Evolutionary conservation across 2,797 vertebrate species (phyloP), one percentile per base, ranked within the genome.

Genomic region (Sebastes oblongus): DNA sequence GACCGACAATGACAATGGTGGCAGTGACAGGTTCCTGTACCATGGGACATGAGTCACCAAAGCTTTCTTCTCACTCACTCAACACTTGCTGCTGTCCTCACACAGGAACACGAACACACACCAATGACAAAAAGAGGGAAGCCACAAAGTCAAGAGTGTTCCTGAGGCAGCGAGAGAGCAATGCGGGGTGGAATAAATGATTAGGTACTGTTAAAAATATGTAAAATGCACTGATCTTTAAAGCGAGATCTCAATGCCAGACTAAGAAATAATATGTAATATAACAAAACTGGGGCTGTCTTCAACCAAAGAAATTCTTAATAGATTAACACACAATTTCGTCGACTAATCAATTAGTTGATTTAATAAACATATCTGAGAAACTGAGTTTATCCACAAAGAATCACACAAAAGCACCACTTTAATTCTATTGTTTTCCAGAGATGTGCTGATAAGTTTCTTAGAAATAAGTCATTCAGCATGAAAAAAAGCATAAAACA

Each of bases 31-130:
- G 73, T 77, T 83, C 55, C 56, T 70, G 80, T 76, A 70, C 88
- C 89, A 65, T 88, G 89, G 91, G 89, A 92, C 69, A 78, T 87
- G 87, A 91, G 74, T 90, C 92, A 91, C 81, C 77, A 67, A 72
- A 12, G 71, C 62, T 87, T 81, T 78, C 78, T 34, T 74, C 82
- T 90, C 77, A 64, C 46, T 88, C 80, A 81, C 72, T 91, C 91
- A 86, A 60, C 88, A 84, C 90, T 77, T 83, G 67, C 46, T 76
- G 56, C 62, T 82, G 20, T 62, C 52, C 71, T 18, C 59, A 50
- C 39, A 66, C 66, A 67, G 32, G 12, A 39, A n/a, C 69, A 29
- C 60, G 55, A 24, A 61, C 34, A 65, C 18, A 34, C 69, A 55
- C 39, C 3, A n/a, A 32, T 5, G 22, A 67, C 22, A 60, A 74